Evolutionary conservation across 2,797 vertebrate species (phyloP).

Genomic region (Agapornis canus): DNA sequence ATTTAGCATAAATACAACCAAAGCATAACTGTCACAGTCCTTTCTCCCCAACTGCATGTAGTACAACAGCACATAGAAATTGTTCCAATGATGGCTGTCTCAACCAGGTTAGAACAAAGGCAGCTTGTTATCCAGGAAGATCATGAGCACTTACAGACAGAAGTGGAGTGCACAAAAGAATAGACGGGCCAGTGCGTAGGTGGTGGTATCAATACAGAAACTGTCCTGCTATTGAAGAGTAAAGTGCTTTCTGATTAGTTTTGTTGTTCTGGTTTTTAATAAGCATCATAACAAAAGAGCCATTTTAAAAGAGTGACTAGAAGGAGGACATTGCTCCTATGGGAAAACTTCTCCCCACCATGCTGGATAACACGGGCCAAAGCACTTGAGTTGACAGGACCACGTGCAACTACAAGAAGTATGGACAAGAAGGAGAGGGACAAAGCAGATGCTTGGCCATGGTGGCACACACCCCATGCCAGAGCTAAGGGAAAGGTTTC

Average conservation of each 20-base stretch:
- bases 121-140: background rate
- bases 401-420: background rate
- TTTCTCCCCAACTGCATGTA: background rate
- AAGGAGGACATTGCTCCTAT: background rate
- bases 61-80: background rate
- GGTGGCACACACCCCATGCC: background rate
- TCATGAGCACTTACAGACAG: background rate
- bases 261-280: background rate
- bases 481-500: background rate
- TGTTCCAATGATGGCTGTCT: background rate
- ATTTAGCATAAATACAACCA: conserved; percentile 21
- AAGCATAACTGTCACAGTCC: background rate
- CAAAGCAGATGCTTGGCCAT: background rate
- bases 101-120: background rate
- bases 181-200: background rate
- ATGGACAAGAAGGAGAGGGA: background rate
- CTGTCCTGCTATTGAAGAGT: background rate
- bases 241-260: background rate
- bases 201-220: background rate
- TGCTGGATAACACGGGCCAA: background rate
- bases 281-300: background rate
- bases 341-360: background rate
- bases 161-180: background rate
- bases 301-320: background rate
- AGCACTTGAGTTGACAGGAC: background rate